phyloP scores from a whole-genome alignment of 2,113 vertebrate species.

The Leiothrix lutea region DNA sequence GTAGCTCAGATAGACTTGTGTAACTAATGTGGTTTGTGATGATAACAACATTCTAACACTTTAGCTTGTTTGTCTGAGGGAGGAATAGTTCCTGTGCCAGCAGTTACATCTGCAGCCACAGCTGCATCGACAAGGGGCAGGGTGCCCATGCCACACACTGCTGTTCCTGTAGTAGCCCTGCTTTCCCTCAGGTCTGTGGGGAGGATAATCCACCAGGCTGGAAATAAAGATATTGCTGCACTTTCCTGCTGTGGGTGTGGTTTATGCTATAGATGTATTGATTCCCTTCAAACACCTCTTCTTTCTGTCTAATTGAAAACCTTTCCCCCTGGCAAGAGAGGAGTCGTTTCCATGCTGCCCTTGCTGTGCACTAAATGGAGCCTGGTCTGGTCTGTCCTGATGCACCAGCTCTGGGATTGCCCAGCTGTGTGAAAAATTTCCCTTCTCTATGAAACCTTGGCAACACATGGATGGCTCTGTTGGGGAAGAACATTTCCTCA shows the following conservation, averaged over 20 bases:
- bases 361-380: background rate
- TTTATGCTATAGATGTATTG: background rate
- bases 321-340: background rate
- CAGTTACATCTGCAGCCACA: slow-evolving; percentile 48
- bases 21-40: slow-evolving; percentile 8
- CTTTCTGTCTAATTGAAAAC: background rate
- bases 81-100: slow-evolving; percentile 13
- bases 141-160: slow-evolving; percentile 8
- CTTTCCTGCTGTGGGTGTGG: background rate
- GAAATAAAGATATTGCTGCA: background rate
- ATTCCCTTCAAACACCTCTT: background rate
- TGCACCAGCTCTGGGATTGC: background rate
- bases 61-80: slow-evolving; percentile 47
- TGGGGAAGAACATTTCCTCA: background rate
- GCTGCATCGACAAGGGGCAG: slow-evolving; percentile 16
- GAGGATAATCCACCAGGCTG: background rate
- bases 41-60: slow-evolving; percentile 34
- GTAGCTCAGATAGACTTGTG: background rate
- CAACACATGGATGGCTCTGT: rapidly evolving
- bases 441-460: background rate
- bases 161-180: background rate
- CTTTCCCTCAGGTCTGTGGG: background rate
- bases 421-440: background rate
- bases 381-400: background rate
- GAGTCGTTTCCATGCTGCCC: background rate